Evolutionary conservation across 1,140 invertebrate species (phyloP).

Genomic region (Trissolcus basalis): DNA sequence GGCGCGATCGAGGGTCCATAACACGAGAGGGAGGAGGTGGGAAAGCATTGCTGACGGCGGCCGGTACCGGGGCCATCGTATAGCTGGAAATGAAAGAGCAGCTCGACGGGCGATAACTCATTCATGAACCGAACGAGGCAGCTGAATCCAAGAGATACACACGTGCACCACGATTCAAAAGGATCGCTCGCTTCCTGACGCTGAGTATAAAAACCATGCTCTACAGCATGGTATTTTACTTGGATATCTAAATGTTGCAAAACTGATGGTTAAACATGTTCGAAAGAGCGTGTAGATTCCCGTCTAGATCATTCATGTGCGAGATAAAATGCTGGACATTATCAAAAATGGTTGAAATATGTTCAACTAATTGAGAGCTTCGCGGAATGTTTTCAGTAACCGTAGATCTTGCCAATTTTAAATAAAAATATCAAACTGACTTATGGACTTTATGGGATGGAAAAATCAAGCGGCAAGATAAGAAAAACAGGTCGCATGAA

Average conservation of each 20-base stretch:
- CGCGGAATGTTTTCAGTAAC: too few relatives aligned
- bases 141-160: conserved; percentile 73
- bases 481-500: too few relatives aligned
- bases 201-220: conserved; percentile 25
- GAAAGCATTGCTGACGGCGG: conserved; percentile 68
- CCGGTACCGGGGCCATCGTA: conserved; percentile 65
- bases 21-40: conserved; percentile 58
- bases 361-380: too few relatives aligned
- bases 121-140: conserved; percentile 75
- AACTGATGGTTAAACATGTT: neutral
- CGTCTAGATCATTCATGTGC: neutral
- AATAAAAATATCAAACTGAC: too few relatives aligned
- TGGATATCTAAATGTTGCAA: conserved; percentile 29
- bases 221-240: neutral
- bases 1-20: conserved; percentile 52
- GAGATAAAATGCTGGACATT: too few relatives aligned
- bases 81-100: conserved; percentile 76
- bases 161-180: conserved; percentile 70
- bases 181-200: conserved; percentile 60
- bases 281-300: too few relatives aligned
- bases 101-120: conserved; percentile 75
- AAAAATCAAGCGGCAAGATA: too few relatives aligned
- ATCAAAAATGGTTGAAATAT: too few relatives aligned
- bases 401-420: too few relatives aligned
- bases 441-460: too few relatives aligned